Evolutionary conservation across 2,113 vertebrate genomes (phyloP), one percentile per base, ranked within the genome.

Genomic region (Heterotis niloticus): DNA sequence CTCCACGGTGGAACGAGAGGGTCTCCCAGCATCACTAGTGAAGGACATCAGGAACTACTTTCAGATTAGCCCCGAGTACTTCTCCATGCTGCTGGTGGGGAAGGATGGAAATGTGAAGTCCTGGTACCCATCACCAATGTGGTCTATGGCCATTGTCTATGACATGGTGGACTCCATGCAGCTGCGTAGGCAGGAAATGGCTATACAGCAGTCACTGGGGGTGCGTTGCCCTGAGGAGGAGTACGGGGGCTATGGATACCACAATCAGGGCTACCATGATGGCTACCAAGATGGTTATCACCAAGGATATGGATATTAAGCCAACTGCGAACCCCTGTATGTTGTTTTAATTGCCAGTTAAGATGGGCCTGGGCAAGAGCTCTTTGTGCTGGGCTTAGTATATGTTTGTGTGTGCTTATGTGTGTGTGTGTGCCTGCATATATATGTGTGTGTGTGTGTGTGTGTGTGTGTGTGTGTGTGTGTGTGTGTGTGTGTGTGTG

Each of bases 81-180:
- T 96, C 89, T 96, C 95, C 79, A 96, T 96, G 95, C 92, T 96
- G 70, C 91, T 96, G 10, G 94, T 96, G 85, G 95, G 95, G 71
- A 96, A 96, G 88, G 95, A 96, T 5, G 95, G 95, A 76, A 96
- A 96, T 0, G 94, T 96, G 70, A 96, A 96, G 83, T 96, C 95
- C 76, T 96, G 95, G 95, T 96, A 96, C 81, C 94, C 94, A 74
- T 95, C 94, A 17, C 95, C 95, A 1, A 94, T 95, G 94, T 96
- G 94, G 94, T 95, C 94, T n/a, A 95, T 96, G 95, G 92, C 94
- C 0, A 94, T 93, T 7, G 92, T 96, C 62, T 96, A 96, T 0
- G 94, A 96, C 80, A 90, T 96, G 86, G 94, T 96, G 13, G 95
- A 96, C 83, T 96, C 95, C 5, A 96, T 96, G 95, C 95, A 96